Conservation (phyloP, 2,888 invertebrate genomes). For the Quadroppia sp. region DNA sequence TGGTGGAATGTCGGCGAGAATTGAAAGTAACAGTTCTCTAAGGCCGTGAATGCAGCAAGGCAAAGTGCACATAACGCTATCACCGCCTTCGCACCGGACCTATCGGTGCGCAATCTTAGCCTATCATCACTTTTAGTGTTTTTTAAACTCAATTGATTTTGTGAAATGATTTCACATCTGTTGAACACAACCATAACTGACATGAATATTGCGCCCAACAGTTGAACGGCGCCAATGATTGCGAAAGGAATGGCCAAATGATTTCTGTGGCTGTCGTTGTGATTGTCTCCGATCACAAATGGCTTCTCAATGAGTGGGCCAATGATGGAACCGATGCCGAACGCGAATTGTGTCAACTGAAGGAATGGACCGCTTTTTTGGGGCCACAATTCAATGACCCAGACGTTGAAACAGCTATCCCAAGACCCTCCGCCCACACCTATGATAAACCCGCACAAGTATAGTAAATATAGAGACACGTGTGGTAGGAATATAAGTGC, state of each 20-base stretch:
- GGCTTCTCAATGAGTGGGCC: slow-evolving; percentile 22
- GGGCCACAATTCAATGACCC: slow-evolving; percentile 21
- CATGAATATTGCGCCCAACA: slow-evolving; percentile 29
- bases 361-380: slow-evolving; percentile 4
- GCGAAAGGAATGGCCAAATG: slow-evolving; percentile 6
- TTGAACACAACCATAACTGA: slow-evolving; percentile 5
- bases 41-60: slow-evolving; percentile 5
- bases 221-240: slow-evolving; percentile 6
- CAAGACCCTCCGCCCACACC: slow-evolving; percentile 16
- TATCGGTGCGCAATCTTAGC: neutral
- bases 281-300: neutral
- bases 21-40: slow-evolving; percentile 32
- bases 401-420: slow-evolving; percentile 15
- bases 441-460: neutral
- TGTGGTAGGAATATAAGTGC: slow-evolving; percentile 14
- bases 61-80: neutral
- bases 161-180: neutral
- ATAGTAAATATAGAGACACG: neutral
- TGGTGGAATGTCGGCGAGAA: slow-evolving; percentile 22
- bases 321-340: slow-evolving; percentile 22
- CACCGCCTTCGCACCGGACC: neutral
- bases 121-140: neutral
- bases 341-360: slow-evolving; percentile 21
- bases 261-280: too few species aligned
- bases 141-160: neutral